Evolutionary conservation across 1,140 invertebrate species (phyloP).

Genomic region (Caenorhabditis tropicalis): DNA sequence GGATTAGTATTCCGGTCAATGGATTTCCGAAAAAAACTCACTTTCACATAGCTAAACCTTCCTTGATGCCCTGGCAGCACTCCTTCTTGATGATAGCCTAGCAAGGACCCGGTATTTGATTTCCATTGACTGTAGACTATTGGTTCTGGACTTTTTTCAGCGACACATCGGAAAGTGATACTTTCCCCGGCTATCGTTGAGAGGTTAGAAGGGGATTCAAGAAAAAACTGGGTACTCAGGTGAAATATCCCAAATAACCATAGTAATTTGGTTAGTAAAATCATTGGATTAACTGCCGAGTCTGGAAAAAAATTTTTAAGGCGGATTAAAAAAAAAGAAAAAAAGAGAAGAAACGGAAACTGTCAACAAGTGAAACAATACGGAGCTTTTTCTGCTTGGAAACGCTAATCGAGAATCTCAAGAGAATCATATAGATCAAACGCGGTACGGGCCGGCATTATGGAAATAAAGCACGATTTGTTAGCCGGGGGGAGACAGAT

Average conservation of each 20-base stretch:
- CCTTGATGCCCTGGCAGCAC: slow-evolving; percentile 54
- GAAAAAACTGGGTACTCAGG: slow-evolving; percentile 1
- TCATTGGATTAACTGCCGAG: slow-evolving; percentile 25
- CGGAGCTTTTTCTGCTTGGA: background rate
- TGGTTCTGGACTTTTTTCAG: slow-evolving; percentile 40
- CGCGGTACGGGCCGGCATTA: slow-evolving; percentile 3
- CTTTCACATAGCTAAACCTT: slow-evolving; percentile 58
- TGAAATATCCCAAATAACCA: slow-evolving; percentile 13
- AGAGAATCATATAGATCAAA: slow-evolving; percentile 42
- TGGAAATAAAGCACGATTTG: slow-evolving; percentile 31
- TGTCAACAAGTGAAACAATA: background rate
- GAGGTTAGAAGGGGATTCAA: slow-evolving; percentile 46
- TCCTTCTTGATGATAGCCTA: slow-evolving; percentile 57
- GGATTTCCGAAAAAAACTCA: background rate
- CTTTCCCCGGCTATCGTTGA: slow-evolving; percentile 48
- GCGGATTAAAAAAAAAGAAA: background rate
- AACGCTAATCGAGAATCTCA: slow-evolving; percentile 25
- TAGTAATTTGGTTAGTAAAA: slow-evolving; percentile 17
- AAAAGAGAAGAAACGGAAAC: background rate
- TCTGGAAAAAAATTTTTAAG: background rate
- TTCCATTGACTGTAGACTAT: slow-evolving; percentile 57
- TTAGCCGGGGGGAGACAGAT: background rate
- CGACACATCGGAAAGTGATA: slow-evolving; percentile 50
- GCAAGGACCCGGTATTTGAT: slow-evolving; percentile 50
- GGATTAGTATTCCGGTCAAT: background rate